phyloP scores from a whole-genome alignment of 30 jellyfish, hydroid and myxozoan genomes.

The Cassiopea xamachana region DNA sequence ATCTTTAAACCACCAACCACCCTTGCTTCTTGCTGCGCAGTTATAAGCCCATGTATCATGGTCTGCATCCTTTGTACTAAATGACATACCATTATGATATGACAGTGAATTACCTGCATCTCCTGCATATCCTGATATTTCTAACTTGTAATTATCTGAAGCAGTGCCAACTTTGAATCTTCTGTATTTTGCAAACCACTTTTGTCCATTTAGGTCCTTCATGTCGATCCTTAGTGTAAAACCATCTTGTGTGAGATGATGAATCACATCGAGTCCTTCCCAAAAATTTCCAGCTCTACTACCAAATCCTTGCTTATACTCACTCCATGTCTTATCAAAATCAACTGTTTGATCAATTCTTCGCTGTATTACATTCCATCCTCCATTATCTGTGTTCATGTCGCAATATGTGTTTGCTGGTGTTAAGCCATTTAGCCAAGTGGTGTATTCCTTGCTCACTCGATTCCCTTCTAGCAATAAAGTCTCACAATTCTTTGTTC shows the following conservation, averaged over 20 bases:
- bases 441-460: slow-evolving; percentile 7
- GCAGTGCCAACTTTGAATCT: background rate
- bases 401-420: background rate
- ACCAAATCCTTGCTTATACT: slow-evolving; percentile 22
- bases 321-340: background rate
- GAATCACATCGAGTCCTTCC: background rate
- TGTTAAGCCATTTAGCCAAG: background rate
- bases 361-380: slow-evolving; percentile 15
- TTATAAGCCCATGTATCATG: background rate
- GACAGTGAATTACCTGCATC: background rate
- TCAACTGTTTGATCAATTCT: background rate
- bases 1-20: slow-evolving; percentile 28
- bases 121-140: no score
- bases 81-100: background rate
- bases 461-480: slow-evolving; percentile 2
- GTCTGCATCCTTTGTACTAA: slow-evolving; percentile 11
- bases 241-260: background rate
- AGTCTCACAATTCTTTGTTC: slow-evolving; percentile 1
- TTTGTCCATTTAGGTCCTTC: background rate
- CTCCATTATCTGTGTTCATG: slow-evolving; percentile 15
- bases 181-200: background rate
- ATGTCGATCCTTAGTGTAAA: background rate
- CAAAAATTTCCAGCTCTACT: background rate
- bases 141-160: background rate
- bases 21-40: slow-evolving; percentile 1